A percentile compares a stretch with the other conserved stretches of the same genome.
These are phyloP conservation scores for Plutomurus gul DNA, from an alignment of 1,140 invertebrate species.

Conservation along the genomic window DNA sequence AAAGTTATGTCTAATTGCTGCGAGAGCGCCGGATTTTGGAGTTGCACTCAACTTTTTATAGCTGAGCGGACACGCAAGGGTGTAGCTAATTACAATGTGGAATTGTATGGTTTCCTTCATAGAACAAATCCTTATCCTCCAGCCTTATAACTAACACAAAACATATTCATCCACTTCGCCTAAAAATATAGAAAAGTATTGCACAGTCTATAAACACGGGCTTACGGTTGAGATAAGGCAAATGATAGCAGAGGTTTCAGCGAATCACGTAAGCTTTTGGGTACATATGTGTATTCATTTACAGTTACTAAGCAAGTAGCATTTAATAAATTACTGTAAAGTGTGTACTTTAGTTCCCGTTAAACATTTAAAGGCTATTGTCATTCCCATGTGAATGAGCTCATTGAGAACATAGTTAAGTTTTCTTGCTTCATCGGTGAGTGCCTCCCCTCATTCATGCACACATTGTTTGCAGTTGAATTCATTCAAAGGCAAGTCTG, in stretches of 20 bases:
- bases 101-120: background rate
- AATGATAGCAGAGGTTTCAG: background rate
- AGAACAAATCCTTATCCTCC: background rate
- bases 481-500: too few species aligned
- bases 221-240: background rate
- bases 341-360: background rate
- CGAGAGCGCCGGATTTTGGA: background rate
- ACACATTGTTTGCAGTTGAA: too few species aligned
- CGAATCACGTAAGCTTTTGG: too few species aligned
- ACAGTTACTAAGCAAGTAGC: background rate
- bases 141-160: background rate
- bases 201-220: too few species aligned
- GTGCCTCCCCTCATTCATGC: too few species aligned
- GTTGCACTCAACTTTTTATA: background rate
- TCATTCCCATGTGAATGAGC: background rate
- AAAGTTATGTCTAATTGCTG: conserved; percentile 3
- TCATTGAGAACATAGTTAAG: too few species aligned
- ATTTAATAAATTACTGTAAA: conserved; percentile 23
- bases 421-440: too few species aligned
- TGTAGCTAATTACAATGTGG: background rate
- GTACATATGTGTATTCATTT: too few species aligned
- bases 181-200: too few species aligned
- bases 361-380: background rate
- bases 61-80: background rate
- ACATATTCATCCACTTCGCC: too few species aligned